Conservation (phyloP, 2,888 invertebrate genomes). For the Cephus pygmeus region DNA sequence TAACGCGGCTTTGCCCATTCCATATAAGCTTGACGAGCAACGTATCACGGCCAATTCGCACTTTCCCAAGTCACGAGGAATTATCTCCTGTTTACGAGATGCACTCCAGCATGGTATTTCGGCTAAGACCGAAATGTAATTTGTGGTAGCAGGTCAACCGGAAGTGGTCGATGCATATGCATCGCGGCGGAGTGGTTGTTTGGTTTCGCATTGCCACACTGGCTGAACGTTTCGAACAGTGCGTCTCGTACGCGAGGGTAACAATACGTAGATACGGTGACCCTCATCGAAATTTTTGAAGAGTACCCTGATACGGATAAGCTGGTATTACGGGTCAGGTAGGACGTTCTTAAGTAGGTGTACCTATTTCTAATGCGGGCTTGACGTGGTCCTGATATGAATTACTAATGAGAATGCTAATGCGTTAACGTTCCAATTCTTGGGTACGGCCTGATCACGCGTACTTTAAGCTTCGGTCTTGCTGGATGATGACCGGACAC, state of each 20-base stretch:
- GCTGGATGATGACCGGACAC: background rate
- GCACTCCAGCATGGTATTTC: background rate
- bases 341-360: background rate
- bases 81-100: background rate
- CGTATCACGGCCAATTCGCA: background rate
- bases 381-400: background rate
- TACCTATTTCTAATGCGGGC: background rate
- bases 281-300: background rate
- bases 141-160: conserved; percentile 11
- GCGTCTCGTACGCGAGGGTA: background rate
- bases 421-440: background rate
- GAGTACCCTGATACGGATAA: background rate
- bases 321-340: background rate
- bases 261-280: background rate
- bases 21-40: background rate
- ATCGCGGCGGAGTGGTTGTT: conserved; percentile 46
- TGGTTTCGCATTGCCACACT: conserved; percentile 15
- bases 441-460: background rate
- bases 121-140: background rate
- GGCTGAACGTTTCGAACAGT: background rate
- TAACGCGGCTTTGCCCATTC: background rate
- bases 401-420: background rate
- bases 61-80: background rate
- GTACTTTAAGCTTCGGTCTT: background rate
- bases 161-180: conserved; percentile 50